Percentiles rank a stretch among this genome's conserved stretches.
Conservation (phyloP, 2,797 vertebrate genomes). For the Geotrypetes seraphini region DNA sequence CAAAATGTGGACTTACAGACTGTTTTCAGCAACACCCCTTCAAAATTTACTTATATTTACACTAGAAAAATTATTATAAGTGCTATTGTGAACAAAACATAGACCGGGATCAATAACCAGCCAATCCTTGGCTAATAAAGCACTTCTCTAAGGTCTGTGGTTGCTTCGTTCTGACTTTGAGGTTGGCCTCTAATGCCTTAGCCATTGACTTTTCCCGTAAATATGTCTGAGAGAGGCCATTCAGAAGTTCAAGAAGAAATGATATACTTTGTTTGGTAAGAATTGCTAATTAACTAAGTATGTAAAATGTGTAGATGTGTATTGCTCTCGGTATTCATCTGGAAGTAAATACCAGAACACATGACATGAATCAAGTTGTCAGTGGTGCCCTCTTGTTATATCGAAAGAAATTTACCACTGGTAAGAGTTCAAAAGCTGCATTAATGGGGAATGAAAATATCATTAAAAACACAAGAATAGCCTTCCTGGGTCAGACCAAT, state of each 20-base stretch:
- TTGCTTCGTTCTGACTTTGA: constrained; percentile 89
- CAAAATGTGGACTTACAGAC: constrained; percentile 91
- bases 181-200: constrained; percentile 93
- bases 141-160: constrained; percentile 90
- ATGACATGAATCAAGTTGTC: constrained; percentile 5
- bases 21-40: constrained; percentile 92
- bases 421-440: not conserved
- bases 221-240: constrained; percentile 70
- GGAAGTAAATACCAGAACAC: constrained; percentile 6
- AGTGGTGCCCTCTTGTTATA: constrained; percentile 12
- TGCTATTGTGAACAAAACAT: constrained; percentile 95
- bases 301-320: constrained; percentile 56
- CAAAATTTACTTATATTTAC: constrained; percentile 99
- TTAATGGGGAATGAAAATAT: not conserved
- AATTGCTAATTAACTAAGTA: constrained; percentile 73
- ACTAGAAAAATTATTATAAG: constrained; percentile 98
- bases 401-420: constrained; percentile 7
- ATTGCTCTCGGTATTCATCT: constrained; percentile 9
- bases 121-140: constrained; percentile 97
- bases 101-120: constrained; percentile 96
- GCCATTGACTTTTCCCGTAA: constrained; percentile 92
- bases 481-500: too few relatives aligned
- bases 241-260: constrained; percentile 57
- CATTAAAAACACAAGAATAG: too few relatives aligned
- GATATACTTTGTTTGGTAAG: constrained; percentile 69